Conservation (phyloP, 1,140 invertebrate species). For the Caenorhabditis inopinata region DNA sequence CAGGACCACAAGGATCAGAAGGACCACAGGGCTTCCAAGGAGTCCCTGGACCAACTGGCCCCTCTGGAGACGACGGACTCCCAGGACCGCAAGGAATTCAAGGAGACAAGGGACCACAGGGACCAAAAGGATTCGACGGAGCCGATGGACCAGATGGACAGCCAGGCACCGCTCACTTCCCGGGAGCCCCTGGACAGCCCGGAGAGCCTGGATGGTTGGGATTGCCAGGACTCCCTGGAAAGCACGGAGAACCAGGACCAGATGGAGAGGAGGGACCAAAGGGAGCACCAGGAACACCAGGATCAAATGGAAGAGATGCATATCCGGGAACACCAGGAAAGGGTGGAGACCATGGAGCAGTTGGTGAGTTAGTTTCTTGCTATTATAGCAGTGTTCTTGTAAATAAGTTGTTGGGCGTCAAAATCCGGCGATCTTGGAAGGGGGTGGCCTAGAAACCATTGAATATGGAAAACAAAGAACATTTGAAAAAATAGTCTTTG, state of each 20-base stretch:
- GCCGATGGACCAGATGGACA: constrained; percentile 41
- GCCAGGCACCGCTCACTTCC: constrained; percentile 30
- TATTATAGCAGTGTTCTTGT: neutral
- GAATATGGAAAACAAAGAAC: neutral
- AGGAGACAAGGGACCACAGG: constrained; percentile 42
- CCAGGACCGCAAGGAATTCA: constrained; percentile 40
- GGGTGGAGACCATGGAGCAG: constrained; percentile 2
- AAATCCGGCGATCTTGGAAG: neutral
- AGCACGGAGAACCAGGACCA: constrained; percentile 33
- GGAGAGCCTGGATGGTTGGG: constrained; percentile 47
- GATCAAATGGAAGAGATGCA: constrained; percentile 24
- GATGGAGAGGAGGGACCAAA: constrained; percentile 29
- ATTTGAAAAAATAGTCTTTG: neutral
- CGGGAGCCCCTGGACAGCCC: constrained; percentile 39
- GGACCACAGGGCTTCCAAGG: constrained; percentile 43
- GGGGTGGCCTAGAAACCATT: neutral
- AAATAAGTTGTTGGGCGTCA: neutral
- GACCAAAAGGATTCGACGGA: constrained; percentile 42
- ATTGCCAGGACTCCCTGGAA: constrained; percentile 30
- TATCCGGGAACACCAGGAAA: constrained; percentile 27
- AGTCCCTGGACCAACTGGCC: constrained; percentile 35
- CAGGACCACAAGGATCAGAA: constrained; percentile 42
- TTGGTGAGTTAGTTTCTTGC: neutral
- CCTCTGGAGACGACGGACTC: constrained; percentile 40
- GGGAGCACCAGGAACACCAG: constrained; percentile 36